A percentile compares a stretch with the other conserved stretches of the same genome.
These are phyloP conservation scores for Drosophila nigromelanica DNA, from an alignment of 1,140 invertebrate species.

Conservation along the genomic window DNA sequence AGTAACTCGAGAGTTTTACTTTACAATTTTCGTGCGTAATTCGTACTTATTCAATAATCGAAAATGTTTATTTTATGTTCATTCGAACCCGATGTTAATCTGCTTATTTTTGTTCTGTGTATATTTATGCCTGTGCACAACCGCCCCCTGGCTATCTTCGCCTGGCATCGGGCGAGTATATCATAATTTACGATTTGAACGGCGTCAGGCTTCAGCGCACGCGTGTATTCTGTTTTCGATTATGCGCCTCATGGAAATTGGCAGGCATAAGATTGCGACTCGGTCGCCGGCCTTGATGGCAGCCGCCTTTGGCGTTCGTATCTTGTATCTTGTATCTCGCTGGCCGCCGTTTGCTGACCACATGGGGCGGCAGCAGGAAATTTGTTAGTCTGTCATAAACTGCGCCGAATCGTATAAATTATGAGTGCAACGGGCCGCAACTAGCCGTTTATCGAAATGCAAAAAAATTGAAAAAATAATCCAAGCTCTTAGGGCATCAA, in stretches of 20 bases:
- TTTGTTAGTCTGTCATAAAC: conserved; percentile 78
- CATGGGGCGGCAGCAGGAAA: conserved; percentile 68
- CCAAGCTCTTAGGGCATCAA: neutral
- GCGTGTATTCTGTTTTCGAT: conserved; percentile 78
- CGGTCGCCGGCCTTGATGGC: conserved; percentile 64
- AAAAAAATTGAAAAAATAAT: conserved; percentile 24
- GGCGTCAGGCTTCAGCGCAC: conserved; percentile 63
- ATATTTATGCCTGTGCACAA: conserved; percentile 52
- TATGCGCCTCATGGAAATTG: conserved; percentile 68
- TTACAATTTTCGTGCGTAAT: too few relatives aligned
- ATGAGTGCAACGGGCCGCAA: conserved; percentile 45
- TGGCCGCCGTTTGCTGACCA: conserved; percentile 54
- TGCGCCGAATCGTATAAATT: conserved; percentile 77
- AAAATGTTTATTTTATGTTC: too few relatives aligned
- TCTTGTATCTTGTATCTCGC: conserved; percentile 56
- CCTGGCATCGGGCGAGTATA: conserved; percentile 45
- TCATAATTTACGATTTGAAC: conserved; percentile 72
- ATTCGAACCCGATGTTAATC: too few relatives aligned
- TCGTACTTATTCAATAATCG: too few relatives aligned
- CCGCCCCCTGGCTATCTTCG: neutral
- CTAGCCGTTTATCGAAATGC: conserved; percentile 65
- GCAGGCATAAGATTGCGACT: conserved; percentile 48
- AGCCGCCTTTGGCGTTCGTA: conserved; percentile 69
- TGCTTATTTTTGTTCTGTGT: too few relatives aligned
- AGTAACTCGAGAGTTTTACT: too few relatives aligned